phyloP scores from a whole-genome alignment of 1,140 invertebrate genomes.

The Drosophila murphyi region DNA sequence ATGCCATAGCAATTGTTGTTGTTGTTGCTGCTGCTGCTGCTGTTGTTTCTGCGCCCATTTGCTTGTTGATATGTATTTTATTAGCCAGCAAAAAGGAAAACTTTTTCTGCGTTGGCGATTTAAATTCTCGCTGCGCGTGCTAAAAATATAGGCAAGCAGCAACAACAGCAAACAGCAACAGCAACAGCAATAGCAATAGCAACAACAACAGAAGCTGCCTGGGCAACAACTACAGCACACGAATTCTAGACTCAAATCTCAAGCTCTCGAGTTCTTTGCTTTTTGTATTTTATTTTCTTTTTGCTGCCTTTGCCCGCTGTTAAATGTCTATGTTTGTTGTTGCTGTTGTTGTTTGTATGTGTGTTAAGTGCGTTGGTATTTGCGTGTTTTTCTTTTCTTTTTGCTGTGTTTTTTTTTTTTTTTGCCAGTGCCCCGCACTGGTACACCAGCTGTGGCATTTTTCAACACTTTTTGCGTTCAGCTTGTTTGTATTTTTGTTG shows the following conservation, averaged over 20 bases:
- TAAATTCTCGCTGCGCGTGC: constrained; percentile 67
- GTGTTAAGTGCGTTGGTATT: constrained; percentile 82
- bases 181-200: constrained; percentile 18
- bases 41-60: constrained; percentile 42
- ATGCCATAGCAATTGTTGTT: constrained; percentile 61
- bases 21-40: constrained; percentile 44
- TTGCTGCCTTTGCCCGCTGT: constrained; percentile 16
- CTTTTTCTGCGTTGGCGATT: constrained; percentile 64
- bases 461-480: constrained; percentile 70
- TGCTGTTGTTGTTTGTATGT: constrained; percentile 62
- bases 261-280: constrained; percentile 57
- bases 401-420: constrained; percentile 1
- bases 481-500: constrained; percentile 54
- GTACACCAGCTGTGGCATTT: constrained; percentile 68
- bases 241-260: constrained; percentile 63
- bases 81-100: constrained; percentile 66
- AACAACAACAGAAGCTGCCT: constrained; percentile 39
- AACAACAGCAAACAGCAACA: neutral
- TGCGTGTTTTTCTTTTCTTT: constrained; percentile 50
- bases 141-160: constrained; percentile 65
- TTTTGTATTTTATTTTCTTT: constrained; percentile 14
- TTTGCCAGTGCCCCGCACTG: constrained; percentile 23
- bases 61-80: constrained; percentile 79
- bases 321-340: constrained; percentile 47
- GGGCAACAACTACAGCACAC: constrained; percentile 39